These are phyloP conservation scores for Lepidochitona cinerea DNA, from an alignment of 2,888 invertebrate genomes.

Conservation along the genomic window DNA sequence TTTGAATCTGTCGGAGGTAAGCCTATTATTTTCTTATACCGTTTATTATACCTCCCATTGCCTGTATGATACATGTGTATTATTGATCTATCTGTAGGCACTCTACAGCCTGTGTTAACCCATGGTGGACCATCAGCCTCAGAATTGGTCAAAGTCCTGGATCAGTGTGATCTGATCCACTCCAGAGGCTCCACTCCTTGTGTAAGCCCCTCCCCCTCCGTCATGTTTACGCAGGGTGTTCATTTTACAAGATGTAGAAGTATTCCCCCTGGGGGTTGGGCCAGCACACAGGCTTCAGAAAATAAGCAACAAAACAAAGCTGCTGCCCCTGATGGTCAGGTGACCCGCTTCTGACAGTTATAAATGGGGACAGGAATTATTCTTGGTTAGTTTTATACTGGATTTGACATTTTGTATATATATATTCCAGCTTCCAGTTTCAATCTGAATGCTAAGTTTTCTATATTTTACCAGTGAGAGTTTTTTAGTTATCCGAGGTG, in stretches of 20 bases:
- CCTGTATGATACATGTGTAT: too few species aligned
- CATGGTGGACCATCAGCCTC: conserved; percentile 91
- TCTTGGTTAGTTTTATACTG: too few species aligned
- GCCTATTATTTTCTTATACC: too few species aligned
- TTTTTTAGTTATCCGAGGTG: too few species aligned
- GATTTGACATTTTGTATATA: too few species aligned
- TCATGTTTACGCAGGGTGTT: conserved; percentile 22
- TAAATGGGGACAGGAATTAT: too few species aligned
- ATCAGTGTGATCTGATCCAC: conserved; percentile 93
- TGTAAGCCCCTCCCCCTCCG: conserved; percentile 80
- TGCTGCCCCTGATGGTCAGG: neutral
- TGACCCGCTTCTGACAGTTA: neutral
- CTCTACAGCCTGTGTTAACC: neutral
- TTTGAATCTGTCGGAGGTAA: too few species aligned
- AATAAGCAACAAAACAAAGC: neutral
- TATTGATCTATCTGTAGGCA: conserved; percentile 28
- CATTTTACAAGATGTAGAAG: neutral
- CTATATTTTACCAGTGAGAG: too few species aligned
- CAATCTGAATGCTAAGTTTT: too few species aligned
- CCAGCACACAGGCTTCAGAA: neutral
- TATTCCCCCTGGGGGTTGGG: neutral
- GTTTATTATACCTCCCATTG: too few species aligned
- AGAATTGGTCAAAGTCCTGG: conserved; percentile 90
- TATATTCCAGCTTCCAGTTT: too few species aligned
- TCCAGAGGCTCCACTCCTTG: conserved; percentile 85